phyloP scores from a whole-genome alignment of 2,888 invertebrate species.

The Heteromyza rotundicornis region DNA sequence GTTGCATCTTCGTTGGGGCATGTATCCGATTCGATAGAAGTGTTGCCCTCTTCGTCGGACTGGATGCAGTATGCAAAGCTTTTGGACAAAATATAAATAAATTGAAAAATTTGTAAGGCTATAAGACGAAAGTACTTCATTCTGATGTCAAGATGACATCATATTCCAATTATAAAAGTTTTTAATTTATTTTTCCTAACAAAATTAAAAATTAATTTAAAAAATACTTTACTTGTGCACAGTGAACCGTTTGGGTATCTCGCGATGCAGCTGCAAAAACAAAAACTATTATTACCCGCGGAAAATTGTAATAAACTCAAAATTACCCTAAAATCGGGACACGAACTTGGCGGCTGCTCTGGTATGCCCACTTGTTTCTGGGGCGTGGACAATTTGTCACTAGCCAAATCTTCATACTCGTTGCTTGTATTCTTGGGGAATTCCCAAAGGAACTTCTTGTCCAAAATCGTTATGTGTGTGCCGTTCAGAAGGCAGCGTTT shows the following conservation, averaged over 20 bases:
- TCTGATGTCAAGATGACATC: too few relatives aligned
- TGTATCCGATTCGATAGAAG: slow-evolving; percentile 40
- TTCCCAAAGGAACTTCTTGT: slow-evolving; percentile 52
- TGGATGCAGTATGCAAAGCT: slow-evolving; percentile 56
- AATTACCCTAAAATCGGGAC: slow-evolving; percentile 50
- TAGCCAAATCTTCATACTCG: slow-evolving; percentile 26
- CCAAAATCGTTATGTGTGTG: slow-evolving; percentile 50
- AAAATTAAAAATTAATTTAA: background rate
- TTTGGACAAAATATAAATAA: slow-evolving; percentile 21
- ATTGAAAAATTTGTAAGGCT: too few relatives aligned
- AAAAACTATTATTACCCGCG: background rate
- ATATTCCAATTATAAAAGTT: background rate
- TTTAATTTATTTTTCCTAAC: background rate
- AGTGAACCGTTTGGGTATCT: slow-evolving; percentile 46
- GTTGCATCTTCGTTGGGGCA: slow-evolving; percentile 2
- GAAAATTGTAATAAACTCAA: slow-evolving; percentile 4
- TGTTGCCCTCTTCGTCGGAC: slow-evolving; percentile 52
- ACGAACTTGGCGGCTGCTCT: slow-evolving; percentile 50
- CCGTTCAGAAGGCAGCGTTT: slow-evolving; percentile 51
- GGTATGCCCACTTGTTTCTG: slow-evolving; percentile 31
- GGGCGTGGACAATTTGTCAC: slow-evolving; percentile 33
- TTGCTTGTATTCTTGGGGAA: slow-evolving; percentile 33
- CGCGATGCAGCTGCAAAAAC: slow-evolving; percentile 33
- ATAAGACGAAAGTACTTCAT: background rate
- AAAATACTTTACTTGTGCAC: slow-evolving; percentile 50